Evolutionary conservation across 2,113 vertebrate species (phyloP), one percentile per base, ranked within the genome.

Genomic region (Mastomys natalensis): DNA sequence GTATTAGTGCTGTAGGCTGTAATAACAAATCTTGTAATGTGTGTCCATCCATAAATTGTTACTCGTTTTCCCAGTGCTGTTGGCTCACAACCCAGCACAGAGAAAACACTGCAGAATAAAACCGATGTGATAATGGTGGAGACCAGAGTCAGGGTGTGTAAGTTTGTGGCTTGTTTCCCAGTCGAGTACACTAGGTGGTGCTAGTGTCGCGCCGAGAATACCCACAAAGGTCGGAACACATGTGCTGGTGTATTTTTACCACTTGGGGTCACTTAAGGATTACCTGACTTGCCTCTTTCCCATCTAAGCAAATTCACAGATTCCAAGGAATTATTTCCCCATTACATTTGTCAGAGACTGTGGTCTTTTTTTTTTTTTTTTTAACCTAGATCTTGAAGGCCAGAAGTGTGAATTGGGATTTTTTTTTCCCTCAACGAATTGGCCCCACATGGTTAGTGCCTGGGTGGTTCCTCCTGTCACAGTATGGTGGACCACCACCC

Each of bases 121-220:
- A 11, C 74, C n/a, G 8, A 84, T 4, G 74, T 10, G 0, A 66
- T 48, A 34, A 43, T 48, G 84, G 16, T 24, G 45, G 17, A 45
- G 8, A 6, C 43, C 37, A 0, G 62, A 11, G 17, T 70, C 37
- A 40, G 31, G 48, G 22, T 34, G 3, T 6, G 8, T 45, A 85
- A 64, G 10, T 21, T 55, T 53, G 72, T 4, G 48, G 55, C 1
- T 40, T 15, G 0, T 10, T 81, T 68, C 3, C 70, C 31, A 10
- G 0, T 0, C 0, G 7, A 0, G 12, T 26, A 21, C 98, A 98
- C 98, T 68, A 97, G 98, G 97, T 93, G 98, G 98, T 97, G 97
- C 97, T 97, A 43, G 0, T 3, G 97, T 58, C 93, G 62, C 96
- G 48, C 0, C 0, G 3, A 60, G 1, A 3, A 21, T 1, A 4